Base-by-base conservation (phyloP, 1,140 invertebrate species). In the Bombus confusus region DNA sequence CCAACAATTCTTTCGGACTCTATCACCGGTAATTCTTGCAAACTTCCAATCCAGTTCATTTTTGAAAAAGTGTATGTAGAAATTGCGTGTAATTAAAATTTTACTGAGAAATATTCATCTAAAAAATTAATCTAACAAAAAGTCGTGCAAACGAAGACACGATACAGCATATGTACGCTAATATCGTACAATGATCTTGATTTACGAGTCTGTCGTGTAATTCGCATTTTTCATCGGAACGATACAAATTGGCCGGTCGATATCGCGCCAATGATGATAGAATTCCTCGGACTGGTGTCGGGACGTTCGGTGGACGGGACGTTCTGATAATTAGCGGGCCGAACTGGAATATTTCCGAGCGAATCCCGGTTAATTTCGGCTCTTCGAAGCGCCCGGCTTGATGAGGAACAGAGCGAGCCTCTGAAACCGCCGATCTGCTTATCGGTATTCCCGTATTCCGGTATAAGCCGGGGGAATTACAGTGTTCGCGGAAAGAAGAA, bases 401-500 rank as follows among this genome's bases (percentile, higher is more conserved):
- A 76, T n/a, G 72, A 31, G 72, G 12, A 83, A 83, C 81, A 83
- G 73, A 76, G 73, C 73, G n/a, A 9, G 57, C 15, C 73, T 41
- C 81, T 77, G 81, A 68, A 41, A 47, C 37, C 15, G 9, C 25
- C 41, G 81, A 76, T 83, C 59, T 10, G 2, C 62, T 83, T 83
- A 83, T 83, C 80, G 25, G 31, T 25, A 22, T 34, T 31, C 47
- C 52, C 13, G 34, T 62, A 59, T 73, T 74, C 62, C 31, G 72
- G 52, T 37, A 82, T 57, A 75, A 25, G 52, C 25, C 37, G 4
- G 18, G 39, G 28, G 31, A 66, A 83, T 83, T 68, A 66, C 73
- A n/a, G 41, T 47, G 59, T 83, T 76, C 81, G 28, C 25, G 81
- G 73, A 83, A 83, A 76, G 41, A 66, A 77, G 73, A 66, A 76